Evolutionary conservation across 2,113 vertebrate genomes (phyloP).

Genomic region (Balaeniceps rex): DNA sequence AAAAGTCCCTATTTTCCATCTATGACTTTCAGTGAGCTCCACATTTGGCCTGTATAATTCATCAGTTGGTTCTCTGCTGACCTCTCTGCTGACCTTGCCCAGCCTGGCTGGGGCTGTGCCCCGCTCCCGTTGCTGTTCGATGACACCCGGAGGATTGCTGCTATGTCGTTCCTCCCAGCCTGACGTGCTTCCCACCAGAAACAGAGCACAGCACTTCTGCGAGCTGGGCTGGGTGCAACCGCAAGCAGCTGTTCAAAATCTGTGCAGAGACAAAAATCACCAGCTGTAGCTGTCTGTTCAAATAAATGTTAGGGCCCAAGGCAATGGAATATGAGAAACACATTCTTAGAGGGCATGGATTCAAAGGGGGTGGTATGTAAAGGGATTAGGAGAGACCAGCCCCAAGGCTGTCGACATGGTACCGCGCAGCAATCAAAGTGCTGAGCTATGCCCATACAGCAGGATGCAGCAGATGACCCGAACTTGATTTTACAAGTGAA

Average conservation of each 20-base stretch:
- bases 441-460: neutral
- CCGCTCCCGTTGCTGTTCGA: rapidly evolving
- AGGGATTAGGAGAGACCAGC: neutral
- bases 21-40: neutral
- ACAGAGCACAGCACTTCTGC: neutral
- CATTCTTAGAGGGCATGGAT: neutral
- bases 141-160: neutral
- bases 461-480: neutral
- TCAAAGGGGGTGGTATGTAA: neutral
- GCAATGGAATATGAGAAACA: constrained; percentile 1
- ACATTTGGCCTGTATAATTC: neutral
- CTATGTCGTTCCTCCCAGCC: neutral
- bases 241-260: neutral
- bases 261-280: neutral
- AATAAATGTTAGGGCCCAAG: neutral
- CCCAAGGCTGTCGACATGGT: rapidly evolving
- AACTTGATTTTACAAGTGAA: neutral
- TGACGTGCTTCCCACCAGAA: neutral
- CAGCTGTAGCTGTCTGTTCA: constrained; percentile 44
- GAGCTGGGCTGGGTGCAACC: neutral
- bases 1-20: neutral
- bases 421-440: neutral
- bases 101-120: neutral
- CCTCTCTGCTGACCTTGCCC: neutral
- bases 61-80: neutral